Evolutionary conservation across 2,888 invertebrate species (phyloP).

Genomic region (Cryptocheilus praepositus): DNA sequence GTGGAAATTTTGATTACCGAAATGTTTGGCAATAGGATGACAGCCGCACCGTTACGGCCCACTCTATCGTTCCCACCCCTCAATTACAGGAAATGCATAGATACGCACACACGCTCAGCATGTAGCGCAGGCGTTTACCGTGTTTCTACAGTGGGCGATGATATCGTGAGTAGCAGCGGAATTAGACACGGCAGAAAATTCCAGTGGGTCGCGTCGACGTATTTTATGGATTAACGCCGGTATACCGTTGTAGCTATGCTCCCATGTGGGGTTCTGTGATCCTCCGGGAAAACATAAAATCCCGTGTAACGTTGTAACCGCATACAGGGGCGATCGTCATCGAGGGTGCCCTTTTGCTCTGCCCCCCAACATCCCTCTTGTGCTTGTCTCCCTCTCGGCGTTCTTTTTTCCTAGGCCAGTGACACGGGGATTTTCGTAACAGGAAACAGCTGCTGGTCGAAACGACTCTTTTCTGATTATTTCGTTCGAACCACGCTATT

Average conservation of each 20-base stretch:
- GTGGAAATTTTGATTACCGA: constrained; percentile 31
- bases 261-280: constrained; percentile 19
- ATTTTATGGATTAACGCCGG: constrained; percentile 46
- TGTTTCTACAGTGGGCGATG: neutral
- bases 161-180: constrained; percentile 37
- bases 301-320: constrained; percentile 44
- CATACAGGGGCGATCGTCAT: constrained; percentile 19
- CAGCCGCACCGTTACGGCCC: neutral
- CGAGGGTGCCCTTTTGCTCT: constrained; percentile 9
- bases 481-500: constrained; percentile 34
- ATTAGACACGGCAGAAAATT: constrained; percentile 52
- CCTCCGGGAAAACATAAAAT: constrained; percentile 31
- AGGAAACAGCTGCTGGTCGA: constrained; percentile 66
- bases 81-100: neutral
- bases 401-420: constrained; percentile 14
- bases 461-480: constrained; percentile 57
- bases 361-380: constrained; percentile 12
- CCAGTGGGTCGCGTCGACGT: constrained; percentile 24
- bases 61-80: neutral
- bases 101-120: neutral
- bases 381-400: constrained; percentile 22
- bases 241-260: constrained; percentile 11
- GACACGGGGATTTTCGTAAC: constrained; percentile 48
- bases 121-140: no score
- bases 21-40: constrained; percentile 17